Base-by-base conservation (phyloP, 53 echinoderm and acorn worm genomes). In the Mesocentrotus franciscanus region DNA sequence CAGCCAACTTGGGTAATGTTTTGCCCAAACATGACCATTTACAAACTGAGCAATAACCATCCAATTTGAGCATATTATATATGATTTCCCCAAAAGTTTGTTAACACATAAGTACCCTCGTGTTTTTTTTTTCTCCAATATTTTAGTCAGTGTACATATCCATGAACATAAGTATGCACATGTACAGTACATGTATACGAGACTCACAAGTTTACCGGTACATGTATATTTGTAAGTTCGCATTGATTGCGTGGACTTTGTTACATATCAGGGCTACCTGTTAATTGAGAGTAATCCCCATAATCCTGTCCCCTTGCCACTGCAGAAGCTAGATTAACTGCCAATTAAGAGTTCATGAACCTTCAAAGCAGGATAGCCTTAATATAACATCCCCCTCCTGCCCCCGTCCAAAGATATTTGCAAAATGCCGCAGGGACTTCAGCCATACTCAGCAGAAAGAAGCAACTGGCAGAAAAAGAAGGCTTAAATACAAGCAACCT, bases 321-420 rank as follows among this genome's bases (percentile, higher is more conserved):
- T 81, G 81, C 42, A 81, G 81, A 39, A 81, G 81, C 81, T 12
- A 81, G 81, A 81, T 81, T 81, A 42, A 81, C 81, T 81, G 20
- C 42, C 42, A 81, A 36, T 81, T 81, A 81, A 81, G 81, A 42
- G 81, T 17, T 42, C 81, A 81, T 81, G 81, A 81, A 17, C 81
- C 81, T 76, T 11, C 76, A 16, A 81, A 18, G 29, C 74, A 74
- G 81, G 42, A 42, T 81, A 81, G 20, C 81, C 36, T 20, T 81
- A 81, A 81, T 81, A 81, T 12, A 81, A 33, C 81, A 39, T 42
- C 81, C 81, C 81, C 81, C 81, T 33, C 72, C 62, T 62, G 62
- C 18, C 72, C 72, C 81, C 20, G 42, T 81, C 81, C 42, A 36
- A 76, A 81, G 81, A 42, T 42, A 42, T 36, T 81, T 81, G 7